Conservation (phyloP, 1,140 invertebrate genomes). For the Cotesia typhae region DNA sequence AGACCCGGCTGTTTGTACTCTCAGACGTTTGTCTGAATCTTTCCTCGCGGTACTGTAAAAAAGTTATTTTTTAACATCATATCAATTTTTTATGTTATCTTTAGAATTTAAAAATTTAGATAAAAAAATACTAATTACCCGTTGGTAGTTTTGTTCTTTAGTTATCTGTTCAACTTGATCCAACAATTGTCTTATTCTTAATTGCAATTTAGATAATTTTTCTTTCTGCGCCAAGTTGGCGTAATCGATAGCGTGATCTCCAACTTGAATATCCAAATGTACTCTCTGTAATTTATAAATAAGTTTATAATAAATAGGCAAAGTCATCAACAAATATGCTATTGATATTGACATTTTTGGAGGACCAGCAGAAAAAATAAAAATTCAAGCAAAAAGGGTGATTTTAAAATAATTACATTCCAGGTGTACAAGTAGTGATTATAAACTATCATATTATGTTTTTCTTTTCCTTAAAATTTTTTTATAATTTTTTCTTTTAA, state of each 20-base stretch:
- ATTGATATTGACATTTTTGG: no score
- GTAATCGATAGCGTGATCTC: constrained; percentile 98
- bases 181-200: constrained; percentile 92
- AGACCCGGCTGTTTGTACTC: constrained; percentile 94
- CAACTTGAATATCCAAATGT: constrained; percentile 98
- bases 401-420: no score
- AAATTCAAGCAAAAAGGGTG: no score
- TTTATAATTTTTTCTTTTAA: no score
- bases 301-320: constrained; percentile 13
- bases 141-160: constrained; percentile 99
- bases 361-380: no score
- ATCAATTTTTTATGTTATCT: neutral
- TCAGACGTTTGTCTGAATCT: constrained; percentile 97
- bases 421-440: no score
- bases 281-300: constrained; percentile 73
- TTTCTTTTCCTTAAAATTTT: no score
- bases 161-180: constrained; percentile 99
- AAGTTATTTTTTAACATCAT: constrained; percentile 33
- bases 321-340: no score
- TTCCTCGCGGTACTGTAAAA: constrained; percentile 94
- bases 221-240: constrained; percentile 97
- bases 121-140: constrained; percentile 68
- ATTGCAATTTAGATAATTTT: constrained; percentile 94
- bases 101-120: constrained; percentile 15
- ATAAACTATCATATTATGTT: no score